Conservation (phyloP, 1,140 invertebrate genomes). For the Listronotus oregonensis region DNA sequence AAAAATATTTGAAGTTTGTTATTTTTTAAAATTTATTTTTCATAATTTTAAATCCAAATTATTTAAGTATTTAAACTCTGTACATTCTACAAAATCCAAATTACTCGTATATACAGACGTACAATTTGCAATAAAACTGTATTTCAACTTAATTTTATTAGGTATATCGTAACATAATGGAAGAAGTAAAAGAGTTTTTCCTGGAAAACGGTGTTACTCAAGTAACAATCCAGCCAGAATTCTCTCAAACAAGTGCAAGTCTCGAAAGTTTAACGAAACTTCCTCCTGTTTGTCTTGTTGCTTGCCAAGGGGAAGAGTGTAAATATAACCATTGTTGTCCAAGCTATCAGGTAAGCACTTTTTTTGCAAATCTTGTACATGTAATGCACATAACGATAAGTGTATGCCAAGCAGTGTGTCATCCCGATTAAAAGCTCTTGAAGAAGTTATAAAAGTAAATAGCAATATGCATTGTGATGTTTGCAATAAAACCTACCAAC, state of each 20-base stretch:
- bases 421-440: background rate
- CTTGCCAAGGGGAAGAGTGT: slow-evolving; percentile 51
- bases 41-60: slow-evolving; percentile 23
- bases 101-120: too few species aligned
- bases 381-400: background rate
- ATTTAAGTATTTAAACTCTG: slow-evolving; percentile 7
- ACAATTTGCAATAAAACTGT: too few species aligned
- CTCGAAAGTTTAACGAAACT: slow-evolving; percentile 42
- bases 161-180: slow-evolving; percentile 67
- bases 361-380: background rate
- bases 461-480: too few species aligned
- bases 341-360: slow-evolving; percentile 33
- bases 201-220: slow-evolving; percentile 74
- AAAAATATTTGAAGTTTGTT: background rate
- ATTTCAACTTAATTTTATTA: slow-evolving; percentile 53
- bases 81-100: too few species aligned
- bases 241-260: slow-evolving; percentile 56
- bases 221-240: slow-evolving; percentile 81
- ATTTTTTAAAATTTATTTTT: background rate
- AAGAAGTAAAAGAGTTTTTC: slow-evolving; percentile 71
- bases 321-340: slow-evolving; percentile 51
- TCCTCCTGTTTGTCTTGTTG: slow-evolving; percentile 48
- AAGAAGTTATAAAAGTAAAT: too few species aligned
- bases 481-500: too few species aligned
- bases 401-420: background rate